Base-by-base conservation (phyloP, 2,113 vertebrate genomes). In the Dasyprocta punctata region DNA sequence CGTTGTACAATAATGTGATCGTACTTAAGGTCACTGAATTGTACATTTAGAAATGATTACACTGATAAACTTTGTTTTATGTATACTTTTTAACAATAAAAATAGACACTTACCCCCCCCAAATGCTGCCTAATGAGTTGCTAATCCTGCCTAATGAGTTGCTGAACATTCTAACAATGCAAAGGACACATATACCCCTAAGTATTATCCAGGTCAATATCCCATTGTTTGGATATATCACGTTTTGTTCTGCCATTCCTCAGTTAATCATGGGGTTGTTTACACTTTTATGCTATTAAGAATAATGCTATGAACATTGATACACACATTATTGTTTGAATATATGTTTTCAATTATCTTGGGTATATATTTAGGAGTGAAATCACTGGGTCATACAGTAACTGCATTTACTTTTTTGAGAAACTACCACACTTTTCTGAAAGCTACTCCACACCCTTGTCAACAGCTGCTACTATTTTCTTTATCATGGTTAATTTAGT, bases 331-430 rank as follows among this genome's bases (percentile, higher is more conserved):
- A 93, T 44, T 61, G 17, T 38, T 61, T 65, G 73, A 86, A 82
- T 6, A 24, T 54, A n/a, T 86, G 47, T 81, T 83, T 89, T 89
- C 41, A 93, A 9, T 58, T 69, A 52, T 86, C 28, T 90, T 86
- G n/a, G 36, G 44, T 85, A 19, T 77, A 36, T 52, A 85, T n/a
- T 56, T 89, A 61, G 28, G 17, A 85, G 36, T 84, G n/a, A 85
- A 96, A 71, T 24, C 41, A 10, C 38, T 89, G 75, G 38, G 28
- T 89, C 80, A 84, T 77, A 78, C 36, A 22, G 44, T 49, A 33
- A 49, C 28, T 49, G 22, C 56, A 36, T 58, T 93, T 93, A 89
- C 49, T 69, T 61, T 90, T 80, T 86, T 90, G n/a, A 96, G 81
- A 54, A 86, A 54, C 41, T 86, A 28, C 61, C 52, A 71, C 26